These are phyloP conservation scores for Serranus cabrilla DNA, from an alignment of 2,797 vertebrate species.

Conservation along the genomic window DNA sequence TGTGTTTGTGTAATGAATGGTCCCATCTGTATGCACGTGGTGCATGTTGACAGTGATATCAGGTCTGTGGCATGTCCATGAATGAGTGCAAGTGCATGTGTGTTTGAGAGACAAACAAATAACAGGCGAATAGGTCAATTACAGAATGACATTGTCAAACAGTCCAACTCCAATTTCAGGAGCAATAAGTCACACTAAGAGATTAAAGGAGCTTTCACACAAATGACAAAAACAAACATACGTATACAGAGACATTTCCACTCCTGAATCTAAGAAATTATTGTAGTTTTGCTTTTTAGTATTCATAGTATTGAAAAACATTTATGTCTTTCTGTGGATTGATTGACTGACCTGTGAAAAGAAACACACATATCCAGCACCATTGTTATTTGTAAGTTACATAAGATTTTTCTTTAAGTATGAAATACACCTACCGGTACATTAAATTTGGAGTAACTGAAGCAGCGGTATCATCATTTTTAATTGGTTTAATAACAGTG, in stretches of 20 bases:
- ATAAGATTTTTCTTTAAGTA: slow-evolving; percentile 2
- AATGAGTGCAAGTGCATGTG: slow-evolving; percentile 1
- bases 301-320: not conserved
- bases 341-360: no score
- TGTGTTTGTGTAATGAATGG: slow-evolving; percentile 12
- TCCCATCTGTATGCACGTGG: slow-evolving; percentile 38
- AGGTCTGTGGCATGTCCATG: slow-evolving; percentile 18
- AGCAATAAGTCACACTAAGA: not conserved
- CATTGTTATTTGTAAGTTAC: no score
- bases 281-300: not conserved
- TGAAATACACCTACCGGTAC: not conserved
- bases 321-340: no score
- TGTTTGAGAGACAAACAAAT: slow-evolving; percentile 17
- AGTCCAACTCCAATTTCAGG: not conserved
- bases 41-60: slow-evolving; percentile 58
- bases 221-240: not conserved
- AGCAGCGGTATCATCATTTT: not conserved
- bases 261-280: no score
- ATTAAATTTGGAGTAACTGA: not conserved
- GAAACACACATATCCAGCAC: no score
- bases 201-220: not conserved
- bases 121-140: slow-evolving; percentile 22
- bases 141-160: slow-evolving; percentile 31
- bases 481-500: not conserved
- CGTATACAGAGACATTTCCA: not conserved